Conservation (phyloP, 1,140 invertebrate genomes). For the Cydia pomonella region DNA sequence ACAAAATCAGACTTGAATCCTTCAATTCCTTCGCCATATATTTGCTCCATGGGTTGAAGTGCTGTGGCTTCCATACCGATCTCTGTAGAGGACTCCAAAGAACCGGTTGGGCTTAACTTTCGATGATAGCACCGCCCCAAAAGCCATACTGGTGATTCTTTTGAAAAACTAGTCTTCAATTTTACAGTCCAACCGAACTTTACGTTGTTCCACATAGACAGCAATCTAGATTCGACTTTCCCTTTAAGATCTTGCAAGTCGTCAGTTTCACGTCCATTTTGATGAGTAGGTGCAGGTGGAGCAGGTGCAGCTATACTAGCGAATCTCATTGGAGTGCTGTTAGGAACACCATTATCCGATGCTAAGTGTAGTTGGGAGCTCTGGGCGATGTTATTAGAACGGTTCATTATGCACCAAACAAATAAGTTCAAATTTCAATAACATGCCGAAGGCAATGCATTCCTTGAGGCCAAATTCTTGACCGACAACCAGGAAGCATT, state of each 20-base stretch:
- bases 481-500: conserved; percentile 15
- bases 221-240: conserved; percentile 89
- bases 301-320: conserved; percentile 49
- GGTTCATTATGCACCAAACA: conserved; percentile 13
- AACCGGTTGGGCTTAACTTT: conserved; percentile 84
- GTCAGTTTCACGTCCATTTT: conserved; percentile 68
- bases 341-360: conserved; percentile 11
- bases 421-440: not conserved
- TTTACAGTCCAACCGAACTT: conserved; percentile 93
- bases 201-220: conserved; percentile 95
- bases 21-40: conserved; percentile 86
- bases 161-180: conserved; percentile 90
- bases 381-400: conserved; percentile 14
- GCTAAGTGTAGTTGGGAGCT: conserved; percentile 13
- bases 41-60: conserved; percentile 80
- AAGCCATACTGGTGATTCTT: conserved; percentile 92
- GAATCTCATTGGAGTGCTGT: conserved; percentile 1
- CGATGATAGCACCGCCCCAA: conserved; percentile 91
- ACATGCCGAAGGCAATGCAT: conserved; percentile 16
- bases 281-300: conserved; percentile 50
- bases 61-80: conserved; percentile 82
- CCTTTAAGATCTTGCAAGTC: conserved; percentile 83
- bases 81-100: conserved; percentile 85
- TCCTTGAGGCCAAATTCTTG: not conserved
- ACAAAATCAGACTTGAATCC: conserved; percentile 90